Conservation (phyloP, 2,888 invertebrate species). For the Parnassius orleans region DNA sequence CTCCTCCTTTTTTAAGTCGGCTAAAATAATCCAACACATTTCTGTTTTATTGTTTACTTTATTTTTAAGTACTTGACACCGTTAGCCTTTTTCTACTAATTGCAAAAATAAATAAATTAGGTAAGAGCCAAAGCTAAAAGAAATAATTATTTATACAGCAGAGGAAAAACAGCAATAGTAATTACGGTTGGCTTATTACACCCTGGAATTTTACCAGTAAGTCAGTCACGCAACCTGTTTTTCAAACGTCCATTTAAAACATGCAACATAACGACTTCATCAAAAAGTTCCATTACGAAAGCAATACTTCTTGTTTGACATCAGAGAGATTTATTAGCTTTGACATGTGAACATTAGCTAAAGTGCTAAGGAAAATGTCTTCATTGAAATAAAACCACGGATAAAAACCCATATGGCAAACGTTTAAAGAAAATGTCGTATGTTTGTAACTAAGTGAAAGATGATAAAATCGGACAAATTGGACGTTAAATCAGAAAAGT, state of each 20-base stretch:
- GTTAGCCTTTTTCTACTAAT: too few relatives aligned
- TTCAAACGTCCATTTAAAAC: conserved; percentile 11
- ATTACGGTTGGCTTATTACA: conserved; percentile 21
- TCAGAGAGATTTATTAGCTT: not conserved
- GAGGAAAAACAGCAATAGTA: conserved; percentile 1
- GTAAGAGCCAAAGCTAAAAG: too few relatives aligned
- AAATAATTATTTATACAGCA: not conserved
- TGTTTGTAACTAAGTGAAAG: too few relatives aligned
- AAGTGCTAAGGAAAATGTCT: not conserved
- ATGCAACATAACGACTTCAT: conserved; percentile 12
- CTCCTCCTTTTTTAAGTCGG: too few relatives aligned
- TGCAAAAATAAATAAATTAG: too few relatives aligned
- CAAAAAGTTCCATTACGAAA: not conserved
- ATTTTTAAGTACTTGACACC: too few relatives aligned
- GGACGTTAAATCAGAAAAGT: too few relatives aligned
- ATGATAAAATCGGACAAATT: too few relatives aligned
- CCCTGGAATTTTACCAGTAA: conserved; percentile 16
- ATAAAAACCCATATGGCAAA: too few relatives aligned
- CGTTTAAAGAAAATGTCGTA: too few relatives aligned
- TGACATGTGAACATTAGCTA: not conserved
- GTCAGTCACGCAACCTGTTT: conserved; percentile 18
- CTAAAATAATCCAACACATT: too few relatives aligned
- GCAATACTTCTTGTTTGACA: not conserved
- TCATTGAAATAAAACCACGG: not conserved
- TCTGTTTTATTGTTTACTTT: too few relatives aligned